A percentile compares a stretch with the other conserved stretches of the same genome.
Evolutionary conservation across 2,113 vertebrate genomes (phyloP).

Genomic region (Cardinalis cardinalis): DNA sequence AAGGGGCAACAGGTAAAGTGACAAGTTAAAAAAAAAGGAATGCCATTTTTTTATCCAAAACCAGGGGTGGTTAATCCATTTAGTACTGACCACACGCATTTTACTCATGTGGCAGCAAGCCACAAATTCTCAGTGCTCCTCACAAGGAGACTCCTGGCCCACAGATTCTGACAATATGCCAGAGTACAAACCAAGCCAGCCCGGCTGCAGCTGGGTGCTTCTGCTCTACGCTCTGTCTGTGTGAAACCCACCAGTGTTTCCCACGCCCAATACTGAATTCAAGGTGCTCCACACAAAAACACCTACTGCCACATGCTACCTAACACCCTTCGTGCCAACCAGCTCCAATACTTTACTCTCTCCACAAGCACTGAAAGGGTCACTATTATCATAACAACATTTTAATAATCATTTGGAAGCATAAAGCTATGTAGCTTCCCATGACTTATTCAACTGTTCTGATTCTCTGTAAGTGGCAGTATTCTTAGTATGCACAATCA

Average conservation of each 20-base stretch:
- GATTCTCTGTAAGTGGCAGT: not conserved
- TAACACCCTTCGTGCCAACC: not conserved
- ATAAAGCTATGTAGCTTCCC: not conserved
- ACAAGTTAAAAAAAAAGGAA: not conserved
- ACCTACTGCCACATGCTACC: not conserved
- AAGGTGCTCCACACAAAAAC: not conserved
- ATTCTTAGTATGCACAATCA: not conserved
- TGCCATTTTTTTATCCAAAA: not conserved
- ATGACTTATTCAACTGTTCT: not conserved
- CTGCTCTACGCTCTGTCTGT: not conserved
- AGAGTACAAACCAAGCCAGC: not conserved
- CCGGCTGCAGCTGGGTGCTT: not conserved
- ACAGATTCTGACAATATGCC: not conserved
- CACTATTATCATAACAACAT: not conserved
- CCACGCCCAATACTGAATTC: not conserved
- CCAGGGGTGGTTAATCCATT: not conserved
- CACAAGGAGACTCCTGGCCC: not conserved
- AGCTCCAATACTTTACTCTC: not conserved
- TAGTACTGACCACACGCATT: not conserved
- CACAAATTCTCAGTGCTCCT: fast-evolving
- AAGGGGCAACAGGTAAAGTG: not conserved
- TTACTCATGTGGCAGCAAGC: not conserved
- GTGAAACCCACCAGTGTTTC: not conserved
- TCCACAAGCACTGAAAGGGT: not conserved
- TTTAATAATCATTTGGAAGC: not conserved